Evolutionary conservation across 2,113 vertebrate species (phyloP), one percentile per base, ranked within the genome.

Genomic region (Smithornis capensis): DNA sequence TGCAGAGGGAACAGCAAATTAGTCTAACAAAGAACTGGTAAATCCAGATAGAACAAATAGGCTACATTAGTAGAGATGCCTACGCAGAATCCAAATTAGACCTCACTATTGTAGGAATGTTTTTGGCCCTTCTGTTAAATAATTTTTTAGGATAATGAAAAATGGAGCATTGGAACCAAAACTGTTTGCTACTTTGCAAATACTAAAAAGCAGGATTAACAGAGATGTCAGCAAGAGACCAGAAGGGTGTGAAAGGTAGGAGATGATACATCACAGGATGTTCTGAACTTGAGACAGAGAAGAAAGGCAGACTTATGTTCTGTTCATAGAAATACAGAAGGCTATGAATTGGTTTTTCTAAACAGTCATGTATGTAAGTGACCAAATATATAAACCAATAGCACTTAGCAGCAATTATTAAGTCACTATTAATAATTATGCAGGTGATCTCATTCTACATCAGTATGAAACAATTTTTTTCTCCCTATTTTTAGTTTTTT

Each of bases 301-400:
- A 28, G 10, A 81, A 42, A 73, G 5, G 40, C 24, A 71, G 19
- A 42, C 4, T 2, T 8, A 23, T 0, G 0, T 37, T 71, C 3
- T 1, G 1, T 75, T 42, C n/a, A 27, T 7, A 63, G 21, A 18
- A 47, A 63, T 27, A 5, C 4, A 31, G 14, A 88, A 71, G 29
- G 23, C 3, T 21, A 42, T 35, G 7, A 44, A 31, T 35, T 68
- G 14, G 10, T 53, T 22, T 55, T 63, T 71, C 31, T 76, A 35
- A 71, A 38, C 14, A 37, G 21, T 47, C 33, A 13, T 33, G 4
- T 35, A 23, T 37, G 5, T 42, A 47, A 71, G 27, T 42, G 21
- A 62, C 4, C 33, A 62, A 56, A 67, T 53, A 67, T 47, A 57
- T 6, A 37, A 80, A 37, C n/a, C 5, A 57, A 31, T 14, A 42